Percentiles rank a stretch among this genome's conserved stretches.
These are phyloP conservation scores for Archaeoteleia sp. DNA, from an alignment of 2,888 invertebrate genomes.

Conservation along the genomic window DNA sequence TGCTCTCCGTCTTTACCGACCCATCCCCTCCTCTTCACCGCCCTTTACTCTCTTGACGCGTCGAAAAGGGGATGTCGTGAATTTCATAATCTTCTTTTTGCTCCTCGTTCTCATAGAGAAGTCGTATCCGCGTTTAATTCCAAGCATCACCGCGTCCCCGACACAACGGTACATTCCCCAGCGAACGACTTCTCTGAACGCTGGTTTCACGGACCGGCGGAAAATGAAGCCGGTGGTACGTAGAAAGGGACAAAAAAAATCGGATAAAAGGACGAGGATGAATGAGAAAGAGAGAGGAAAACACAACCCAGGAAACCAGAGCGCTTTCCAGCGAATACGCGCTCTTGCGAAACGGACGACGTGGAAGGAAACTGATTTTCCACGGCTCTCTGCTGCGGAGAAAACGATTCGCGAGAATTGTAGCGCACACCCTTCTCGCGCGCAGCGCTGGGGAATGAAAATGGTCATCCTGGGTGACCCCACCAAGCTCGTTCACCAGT, in stretches of 20 bases:
- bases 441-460: conserved; percentile 9
- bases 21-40: background rate
- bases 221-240: conserved; percentile 5
- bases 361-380: conserved; percentile 61
- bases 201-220: conserved; percentile 9
- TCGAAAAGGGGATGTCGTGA: conserved; percentile 11
- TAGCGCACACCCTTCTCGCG: conserved; percentile 21
- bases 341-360: conserved; percentile 46
- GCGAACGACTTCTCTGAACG: conserved; percentile 30
- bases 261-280: conserved; percentile 9
- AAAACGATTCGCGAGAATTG: conserved; percentile 61
- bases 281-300: conserved; percentile 8
- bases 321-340: conserved; percentile 45
- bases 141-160: conserved; percentile 46
- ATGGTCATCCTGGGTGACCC: conserved; percentile 25
- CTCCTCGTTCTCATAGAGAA: conserved; percentile 21
- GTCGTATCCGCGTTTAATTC: conserved; percentile 52
- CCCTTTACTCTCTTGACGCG: background rate
- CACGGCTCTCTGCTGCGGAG: conserved; percentile 52
- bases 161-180: conserved; percentile 59
- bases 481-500: conserved; percentile 15
- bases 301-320: conserved; percentile 2
- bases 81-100: conserved; percentile 49
- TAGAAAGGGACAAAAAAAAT: conserved; percentile 12
- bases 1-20: conserved; percentile 1